Conservation (phyloP, 2,113 vertebrate species). For the Salvelinus sp. region DNA sequence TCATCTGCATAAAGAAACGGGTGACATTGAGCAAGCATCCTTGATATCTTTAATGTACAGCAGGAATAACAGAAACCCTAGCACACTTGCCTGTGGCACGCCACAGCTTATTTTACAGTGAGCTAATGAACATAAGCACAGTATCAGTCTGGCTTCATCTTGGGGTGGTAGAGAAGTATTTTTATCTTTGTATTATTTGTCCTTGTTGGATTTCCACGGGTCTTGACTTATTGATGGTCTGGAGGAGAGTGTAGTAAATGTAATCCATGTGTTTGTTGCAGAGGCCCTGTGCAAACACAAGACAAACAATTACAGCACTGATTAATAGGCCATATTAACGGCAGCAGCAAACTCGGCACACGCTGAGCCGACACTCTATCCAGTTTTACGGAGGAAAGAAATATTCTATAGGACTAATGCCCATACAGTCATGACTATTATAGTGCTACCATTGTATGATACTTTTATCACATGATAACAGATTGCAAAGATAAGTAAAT, state of each 20-base stretch:
- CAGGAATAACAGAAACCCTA: too few relatives aligned
- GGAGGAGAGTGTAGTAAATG: constrained; percentile 68
- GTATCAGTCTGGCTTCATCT: constrained; percentile 13
- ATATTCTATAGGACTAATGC: neutral
- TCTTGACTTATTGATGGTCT: constrained; percentile 64
- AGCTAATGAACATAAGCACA: neutral
- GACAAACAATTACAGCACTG: constrained; percentile 72
- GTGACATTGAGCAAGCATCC: too few relatives aligned
- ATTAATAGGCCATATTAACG: constrained; percentile 71
- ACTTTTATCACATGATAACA: neutral
- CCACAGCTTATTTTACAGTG: neutral
- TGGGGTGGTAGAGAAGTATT: constrained; percentile 22
- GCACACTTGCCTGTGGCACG: too few relatives aligned
- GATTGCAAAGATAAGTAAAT: neutral
- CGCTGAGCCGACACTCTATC: neutral
- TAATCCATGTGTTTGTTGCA: constrained; percentile 69
- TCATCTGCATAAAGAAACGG: too few relatives aligned
- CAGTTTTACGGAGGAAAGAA: neutral
- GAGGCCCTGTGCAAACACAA: constrained; percentile 72
- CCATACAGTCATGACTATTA: neutral
- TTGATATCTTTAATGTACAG: too few relatives aligned
- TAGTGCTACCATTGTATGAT: neutral
- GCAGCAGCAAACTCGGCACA: constrained; percentile 38
- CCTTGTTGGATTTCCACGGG: constrained; percentile 45
- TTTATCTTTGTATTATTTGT: constrained; percentile 47